A percentile compares a stretch with the other conserved stretches of the same genome.
phyloP scores from a whole-genome alignment of 2,113 vertebrate species.

The Chelonoidis abingdonii region DNA sequence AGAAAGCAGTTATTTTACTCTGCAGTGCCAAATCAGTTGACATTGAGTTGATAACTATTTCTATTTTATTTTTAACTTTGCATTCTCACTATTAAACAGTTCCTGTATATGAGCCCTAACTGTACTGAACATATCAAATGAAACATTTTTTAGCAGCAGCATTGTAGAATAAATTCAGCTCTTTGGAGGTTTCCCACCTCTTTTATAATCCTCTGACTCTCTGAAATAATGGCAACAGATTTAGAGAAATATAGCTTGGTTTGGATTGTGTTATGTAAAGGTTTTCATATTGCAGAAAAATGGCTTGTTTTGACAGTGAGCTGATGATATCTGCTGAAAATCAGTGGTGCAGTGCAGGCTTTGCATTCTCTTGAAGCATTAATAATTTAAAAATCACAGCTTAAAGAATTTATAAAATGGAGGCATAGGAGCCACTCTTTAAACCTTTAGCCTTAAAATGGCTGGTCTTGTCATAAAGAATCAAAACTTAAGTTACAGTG shows the following conservation, averaged over 20 bases:
- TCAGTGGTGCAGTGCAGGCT: rapidly evolving
- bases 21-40: rapidly evolving
- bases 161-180: no score
- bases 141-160: background rate
- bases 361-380: background rate
- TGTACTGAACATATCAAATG: rapidly evolving
- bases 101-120: background rate
- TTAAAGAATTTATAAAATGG: background rate
- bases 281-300: background rate
- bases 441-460: rapidly evolving
- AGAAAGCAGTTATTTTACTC: background rate
- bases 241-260: rapidly evolving
- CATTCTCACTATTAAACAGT: background rate
- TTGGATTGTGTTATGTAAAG: background rate
- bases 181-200: rapidly evolving
- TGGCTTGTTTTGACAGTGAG: rapidly evolving
- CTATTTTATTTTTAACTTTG: rapidly evolving
- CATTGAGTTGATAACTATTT: background rate
- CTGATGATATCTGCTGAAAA: background rate
- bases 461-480: background rate
- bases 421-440: background rate
- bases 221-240: background rate
- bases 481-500: background rate
- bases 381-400: background rate
- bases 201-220: rapidly evolving